These are phyloP conservation scores for Cyprinodon diabolis DNA, from an alignment of 2,797 vertebrate species.

Conservation along the genomic window DNA sequence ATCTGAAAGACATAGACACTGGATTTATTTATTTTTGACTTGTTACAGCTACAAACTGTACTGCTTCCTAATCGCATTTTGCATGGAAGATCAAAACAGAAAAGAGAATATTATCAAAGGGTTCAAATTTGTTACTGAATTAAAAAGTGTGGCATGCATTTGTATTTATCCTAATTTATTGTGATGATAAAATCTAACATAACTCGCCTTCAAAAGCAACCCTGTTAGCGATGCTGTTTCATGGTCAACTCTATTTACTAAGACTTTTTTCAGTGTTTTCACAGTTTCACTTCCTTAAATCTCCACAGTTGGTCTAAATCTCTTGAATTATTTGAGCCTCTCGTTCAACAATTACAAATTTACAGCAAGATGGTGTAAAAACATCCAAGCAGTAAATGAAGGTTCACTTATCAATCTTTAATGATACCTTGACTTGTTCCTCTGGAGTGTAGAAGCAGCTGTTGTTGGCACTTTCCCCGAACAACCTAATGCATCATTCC, in stretches of 20 bases:
- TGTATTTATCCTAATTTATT: too few relatives aligned
- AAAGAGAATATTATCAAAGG: too few relatives aligned
- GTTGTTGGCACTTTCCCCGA: conserved; percentile 33
- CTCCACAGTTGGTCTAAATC: background rate
- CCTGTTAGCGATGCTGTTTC: too few relatives aligned
- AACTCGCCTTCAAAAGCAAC: too few relatives aligned
- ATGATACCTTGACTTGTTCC: background rate
- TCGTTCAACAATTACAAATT: background rate
- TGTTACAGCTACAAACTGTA: too few relatives aligned
- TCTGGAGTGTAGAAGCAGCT: conserved; percentile 13
- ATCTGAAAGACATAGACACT: background rate
- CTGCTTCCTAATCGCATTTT: too few relatives aligned
- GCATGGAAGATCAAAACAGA: too few relatives aligned
- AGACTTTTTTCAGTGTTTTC: background rate
- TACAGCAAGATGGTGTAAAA: background rate
- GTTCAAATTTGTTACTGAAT: too few relatives aligned
- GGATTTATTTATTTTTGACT: background rate
- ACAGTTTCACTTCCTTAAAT: conserved; percentile 19
- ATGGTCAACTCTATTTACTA: too few relatives aligned
- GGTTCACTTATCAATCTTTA: background rate
- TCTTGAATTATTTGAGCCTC: conserved; percentile 8
- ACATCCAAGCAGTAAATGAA: background rate
- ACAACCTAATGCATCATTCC: conserved; percentile 41
- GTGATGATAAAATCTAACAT: too few relatives aligned
- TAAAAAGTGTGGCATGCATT: too few relatives aligned